Conservation (phyloP, 2,113 vertebrate species). For the Mesitornis unicolor region DNA sequence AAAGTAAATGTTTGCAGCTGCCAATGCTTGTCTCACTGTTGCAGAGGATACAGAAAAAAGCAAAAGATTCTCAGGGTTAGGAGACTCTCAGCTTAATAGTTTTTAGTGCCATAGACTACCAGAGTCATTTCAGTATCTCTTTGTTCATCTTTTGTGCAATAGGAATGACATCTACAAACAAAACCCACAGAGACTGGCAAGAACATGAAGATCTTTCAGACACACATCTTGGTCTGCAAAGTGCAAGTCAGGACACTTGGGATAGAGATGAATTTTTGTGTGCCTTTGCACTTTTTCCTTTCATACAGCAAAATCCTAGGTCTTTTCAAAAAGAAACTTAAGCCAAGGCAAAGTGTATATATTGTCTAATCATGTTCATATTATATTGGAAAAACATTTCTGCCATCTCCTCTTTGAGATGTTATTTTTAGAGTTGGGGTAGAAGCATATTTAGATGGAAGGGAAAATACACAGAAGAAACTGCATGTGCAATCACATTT, state of each 20-base stretch:
- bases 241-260: not conserved
- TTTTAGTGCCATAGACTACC: not conserved
- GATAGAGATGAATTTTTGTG: not conserved
- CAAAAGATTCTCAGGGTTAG: not conserved
- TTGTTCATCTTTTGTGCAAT: not conserved
- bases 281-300: not conserved
- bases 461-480: conserved; percentile 7
- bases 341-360: not conserved
- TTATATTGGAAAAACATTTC: not conserved
- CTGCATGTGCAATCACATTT: not conserved
- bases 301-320: not conserved
- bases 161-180: not conserved
- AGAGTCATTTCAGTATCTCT: not conserved
- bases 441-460: not conserved
- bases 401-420: not conserved
- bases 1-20: not conserved
- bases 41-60: not conserved
- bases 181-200: not conserved
- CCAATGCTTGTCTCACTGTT: not conserved
- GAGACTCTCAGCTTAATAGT: not conserved
- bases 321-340: not conserved
- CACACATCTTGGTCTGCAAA: not conserved
- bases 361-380: not conserved
- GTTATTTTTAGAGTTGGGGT: not conserved
- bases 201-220: not conserved